phyloP scores from a whole-genome alignment of 2,888 invertebrate genomes.

The Cremastinae sp. region DNA sequence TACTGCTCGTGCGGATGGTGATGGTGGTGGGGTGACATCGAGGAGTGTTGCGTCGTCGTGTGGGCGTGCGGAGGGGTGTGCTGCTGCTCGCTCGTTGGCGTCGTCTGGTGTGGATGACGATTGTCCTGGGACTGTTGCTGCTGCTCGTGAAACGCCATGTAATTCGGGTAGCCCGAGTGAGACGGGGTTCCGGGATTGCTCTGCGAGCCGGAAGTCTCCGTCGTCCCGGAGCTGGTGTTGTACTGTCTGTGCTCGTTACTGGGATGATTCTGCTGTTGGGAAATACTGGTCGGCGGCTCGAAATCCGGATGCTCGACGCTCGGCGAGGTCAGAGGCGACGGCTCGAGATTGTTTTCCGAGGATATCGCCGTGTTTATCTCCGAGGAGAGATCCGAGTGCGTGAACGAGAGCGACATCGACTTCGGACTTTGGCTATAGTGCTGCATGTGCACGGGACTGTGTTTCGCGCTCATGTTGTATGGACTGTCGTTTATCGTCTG shows the following conservation, averaged over 20 bases:
- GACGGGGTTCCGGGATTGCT: conserved; percentile 75
- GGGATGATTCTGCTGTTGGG: conserved; percentile 73
- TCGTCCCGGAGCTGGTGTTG: conserved; percentile 79
- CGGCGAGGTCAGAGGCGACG: conserved; percentile 85
- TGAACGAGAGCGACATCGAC: conserved; percentile 82
- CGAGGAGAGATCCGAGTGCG: conserved; percentile 88
- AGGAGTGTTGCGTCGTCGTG: conserved; percentile 75
- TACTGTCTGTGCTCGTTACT: conserved; percentile 82
- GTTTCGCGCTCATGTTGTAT: conserved; percentile 77
- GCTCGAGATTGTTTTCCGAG: conserved; percentile 85
- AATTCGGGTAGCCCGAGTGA: conserved; percentile 74
- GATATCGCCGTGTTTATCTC: conserved; percentile 91
- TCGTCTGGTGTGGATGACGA: conserved; percentile 75
- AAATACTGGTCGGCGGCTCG: conserved; percentile 86
- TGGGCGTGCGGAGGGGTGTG: conserved; percentile 78
- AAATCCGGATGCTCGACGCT: conserved; percentile 88
- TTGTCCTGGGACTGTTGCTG: conserved; percentile 64
- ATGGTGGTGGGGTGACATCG: conserved; percentile 79
- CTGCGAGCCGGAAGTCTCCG: conserved; percentile 71
- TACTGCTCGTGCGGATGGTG: conserved; percentile 78
- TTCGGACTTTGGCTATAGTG: conserved; percentile 80
- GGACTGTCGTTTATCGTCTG: conserved; percentile 76
- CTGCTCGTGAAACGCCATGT: conserved; percentile 78
- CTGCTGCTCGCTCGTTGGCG: conserved; percentile 75
- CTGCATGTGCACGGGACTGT: conserved; percentile 80